These are phyloP conservation scores for Apoda limacodes DNA, from an alignment of 2,888 invertebrate species.

Conservation along the genomic window DNA sequence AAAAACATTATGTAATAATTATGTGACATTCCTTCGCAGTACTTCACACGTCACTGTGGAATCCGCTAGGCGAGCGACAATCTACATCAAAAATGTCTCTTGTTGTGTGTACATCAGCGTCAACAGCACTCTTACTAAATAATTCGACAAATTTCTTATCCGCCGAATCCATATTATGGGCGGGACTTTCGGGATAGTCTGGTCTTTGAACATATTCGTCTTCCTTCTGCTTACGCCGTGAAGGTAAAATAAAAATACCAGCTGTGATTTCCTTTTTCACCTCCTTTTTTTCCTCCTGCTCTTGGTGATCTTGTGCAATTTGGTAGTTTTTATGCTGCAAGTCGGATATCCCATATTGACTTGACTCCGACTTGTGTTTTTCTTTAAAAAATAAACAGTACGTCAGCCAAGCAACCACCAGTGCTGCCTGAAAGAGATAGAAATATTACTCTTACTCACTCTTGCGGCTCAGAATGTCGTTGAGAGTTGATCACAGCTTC, in stretches of 20 bases:
- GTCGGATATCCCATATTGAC: constrained; percentile 46
- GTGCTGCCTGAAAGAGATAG: constrained; percentile 34
- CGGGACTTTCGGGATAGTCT: constrained; percentile 52
- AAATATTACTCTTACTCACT: constrained; percentile 1
- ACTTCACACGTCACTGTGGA: constrained; percentile 42
- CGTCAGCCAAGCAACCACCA: constrained; percentile 47
- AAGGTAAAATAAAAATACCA: constrained; percentile 47
- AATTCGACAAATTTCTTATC: constrained; percentile 44
- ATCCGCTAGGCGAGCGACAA: constrained; percentile 9
- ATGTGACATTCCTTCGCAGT: too few species aligned
- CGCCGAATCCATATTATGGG: constrained; percentile 30
- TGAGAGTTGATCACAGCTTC: too few species aligned
- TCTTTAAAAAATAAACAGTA: constrained; percentile 59
- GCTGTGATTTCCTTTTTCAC: constrained; percentile 34
- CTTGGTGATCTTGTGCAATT: constrained; percentile 29
- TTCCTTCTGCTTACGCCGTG: constrained; percentile 38
- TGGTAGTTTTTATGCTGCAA: constrained; percentile 34
- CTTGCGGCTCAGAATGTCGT: too few species aligned
- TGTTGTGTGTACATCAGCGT: constrained; percentile 30
- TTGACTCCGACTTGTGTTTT: constrained; percentile 41
- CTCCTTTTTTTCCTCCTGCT: constrained; percentile 19
- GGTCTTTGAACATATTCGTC: constrained; percentile 44
- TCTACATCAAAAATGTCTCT: constrained; percentile 38
- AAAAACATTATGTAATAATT: too few species aligned
- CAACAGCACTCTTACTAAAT: constrained; percentile 28